Evolutionary conservation across 2,888 invertebrate species (phyloP).

Genomic region (Charanyca ferruginea): DNA sequence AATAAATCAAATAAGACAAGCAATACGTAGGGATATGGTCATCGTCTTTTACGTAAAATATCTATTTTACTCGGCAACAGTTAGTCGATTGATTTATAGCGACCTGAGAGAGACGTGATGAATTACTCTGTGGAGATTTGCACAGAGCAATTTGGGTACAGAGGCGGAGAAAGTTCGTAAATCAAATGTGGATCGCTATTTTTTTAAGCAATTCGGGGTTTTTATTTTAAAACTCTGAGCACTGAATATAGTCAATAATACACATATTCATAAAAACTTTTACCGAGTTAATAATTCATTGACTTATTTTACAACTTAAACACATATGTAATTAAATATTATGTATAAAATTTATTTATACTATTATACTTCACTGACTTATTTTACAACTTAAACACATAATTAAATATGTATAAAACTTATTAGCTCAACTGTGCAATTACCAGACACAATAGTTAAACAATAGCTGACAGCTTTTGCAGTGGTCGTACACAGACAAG

Average conservation of each 20-base stretch:
- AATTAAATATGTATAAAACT: no score
- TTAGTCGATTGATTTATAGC: conserved; percentile 86
- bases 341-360: no score
- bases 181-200: conserved; percentile 42
- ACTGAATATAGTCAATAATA: neutral
- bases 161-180: conserved; percentile 51
- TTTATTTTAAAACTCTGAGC: neutral
- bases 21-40: conserved; percentile 67
- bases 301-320: no score
- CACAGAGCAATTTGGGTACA: conserved; percentile 71
- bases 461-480: no score
- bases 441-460: no score
- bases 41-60: conserved; percentile 83
- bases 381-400: no score
- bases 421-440: no score
- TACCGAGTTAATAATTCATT: no score
- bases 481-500: no score
- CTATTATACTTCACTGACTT: no score
- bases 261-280: no score
- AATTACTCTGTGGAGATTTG: conserved; percentile 85
- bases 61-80: conserved; percentile 80
- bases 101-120: conserved; percentile 79
- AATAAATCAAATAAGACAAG: conserved; percentile 64
- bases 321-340: no score
- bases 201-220: conserved; percentile 1